Evolutionary conservation across 2,113 vertebrate genomes (phyloP).

Genomic region (Jacana jacana): DNA sequence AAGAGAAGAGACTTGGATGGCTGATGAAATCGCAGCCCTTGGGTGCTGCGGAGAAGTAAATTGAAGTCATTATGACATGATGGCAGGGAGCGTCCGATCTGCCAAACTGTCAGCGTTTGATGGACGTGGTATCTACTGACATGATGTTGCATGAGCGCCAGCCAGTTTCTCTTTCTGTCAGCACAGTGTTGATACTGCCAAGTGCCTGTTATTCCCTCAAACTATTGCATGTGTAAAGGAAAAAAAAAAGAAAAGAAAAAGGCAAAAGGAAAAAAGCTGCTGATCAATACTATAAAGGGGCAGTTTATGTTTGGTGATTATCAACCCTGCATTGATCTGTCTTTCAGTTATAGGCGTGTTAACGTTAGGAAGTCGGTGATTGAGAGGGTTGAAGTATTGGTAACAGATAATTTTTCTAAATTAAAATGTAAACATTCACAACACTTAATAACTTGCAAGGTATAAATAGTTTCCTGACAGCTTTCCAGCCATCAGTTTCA

Average conservation of each 20-base stretch:
- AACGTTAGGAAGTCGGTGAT: background rate
- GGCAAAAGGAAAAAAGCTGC: background rate
- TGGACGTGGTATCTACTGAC: conserved; percentile 49
- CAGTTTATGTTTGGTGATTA: background rate
- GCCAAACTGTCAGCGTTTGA: conserved; percentile 58
- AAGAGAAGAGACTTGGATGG: conserved; percentile 24
- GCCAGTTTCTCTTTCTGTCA: conserved; percentile 55
- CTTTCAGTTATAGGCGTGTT: background rate
- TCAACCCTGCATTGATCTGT: background rate
- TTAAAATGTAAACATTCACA: background rate
- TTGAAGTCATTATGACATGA: conserved; percentile 59
- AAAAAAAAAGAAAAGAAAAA: background rate
- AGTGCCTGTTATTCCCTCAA: conserved; percentile 21
- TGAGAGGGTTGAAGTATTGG: background rate
- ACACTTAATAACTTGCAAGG: background rate
- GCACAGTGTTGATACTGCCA: conserved; percentile 9
- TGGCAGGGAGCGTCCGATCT: conserved; percentile 36
- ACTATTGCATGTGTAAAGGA: background rate
- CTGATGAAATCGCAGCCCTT: conserved; percentile 47
- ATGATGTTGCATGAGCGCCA: background rate
- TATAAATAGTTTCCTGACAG: background rate
- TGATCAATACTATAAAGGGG: conserved; percentile 18
- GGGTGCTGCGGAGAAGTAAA: conserved; percentile 23
- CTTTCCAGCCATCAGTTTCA: conserved; percentile 1
- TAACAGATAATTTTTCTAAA: conserved; percentile 18